Conservation (phyloP, 2,797 vertebrate genomes). For the Pantherophis alleghaniensis region DNA sequence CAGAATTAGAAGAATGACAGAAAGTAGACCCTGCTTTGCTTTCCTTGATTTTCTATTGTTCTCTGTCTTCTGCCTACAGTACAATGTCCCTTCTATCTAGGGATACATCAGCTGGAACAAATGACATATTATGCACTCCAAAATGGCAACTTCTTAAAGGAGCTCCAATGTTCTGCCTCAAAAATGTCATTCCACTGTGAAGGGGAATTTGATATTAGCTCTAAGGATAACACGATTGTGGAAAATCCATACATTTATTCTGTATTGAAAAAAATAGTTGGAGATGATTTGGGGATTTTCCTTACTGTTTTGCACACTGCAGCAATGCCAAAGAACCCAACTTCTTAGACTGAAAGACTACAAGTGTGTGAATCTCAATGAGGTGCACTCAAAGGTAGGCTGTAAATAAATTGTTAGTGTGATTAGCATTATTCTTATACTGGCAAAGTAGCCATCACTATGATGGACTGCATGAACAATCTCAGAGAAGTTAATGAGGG, state of each 20-base stretch:
- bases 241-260: neutral
- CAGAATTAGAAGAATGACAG: constrained; percentile 6
- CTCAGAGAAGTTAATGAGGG: neutral
- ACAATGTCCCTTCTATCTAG: neutral
- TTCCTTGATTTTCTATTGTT: constrained; percentile 11
- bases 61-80: constrained; percentile 14
- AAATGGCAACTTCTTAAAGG: neutral
- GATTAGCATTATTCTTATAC: neutral
- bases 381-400: neutral
- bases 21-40: neutral
- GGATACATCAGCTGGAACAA: neutral
- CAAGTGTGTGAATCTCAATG: neutral
- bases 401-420: neutral
- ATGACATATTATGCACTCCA: neutral
- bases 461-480: neutral
- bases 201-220: neutral
- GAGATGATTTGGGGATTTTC: neutral
- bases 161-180: neutral
- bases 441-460: neutral
- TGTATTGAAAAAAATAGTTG: neutral
- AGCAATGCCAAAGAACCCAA: neutral
- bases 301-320: neutral
- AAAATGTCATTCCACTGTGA: neutral
- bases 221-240: neutral
- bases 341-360: neutral